phyloP scores from a whole-genome alignment of 2,797 vertebrate genomes.

The Phrynocephalus vlangalii region DNA sequence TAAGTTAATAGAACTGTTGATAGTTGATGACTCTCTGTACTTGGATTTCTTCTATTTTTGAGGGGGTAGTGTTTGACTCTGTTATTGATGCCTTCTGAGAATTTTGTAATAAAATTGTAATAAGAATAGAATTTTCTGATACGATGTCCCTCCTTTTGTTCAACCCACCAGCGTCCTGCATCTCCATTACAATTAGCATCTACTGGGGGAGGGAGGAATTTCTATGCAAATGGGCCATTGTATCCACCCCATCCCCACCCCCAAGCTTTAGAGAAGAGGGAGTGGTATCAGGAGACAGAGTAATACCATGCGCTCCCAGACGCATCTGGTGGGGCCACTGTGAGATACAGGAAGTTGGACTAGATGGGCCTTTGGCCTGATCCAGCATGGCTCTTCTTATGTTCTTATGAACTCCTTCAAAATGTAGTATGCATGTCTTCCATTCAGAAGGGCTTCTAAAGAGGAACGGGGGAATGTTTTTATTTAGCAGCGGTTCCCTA shows the following conservation, averaged over 20 bases:
- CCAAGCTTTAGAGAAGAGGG: background rate
- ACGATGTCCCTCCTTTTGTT: background rate
- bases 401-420: too few relatives aligned
- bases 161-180: background rate
- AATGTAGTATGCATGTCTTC: too few relatives aligned
- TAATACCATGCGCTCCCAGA: too few relatives aligned
- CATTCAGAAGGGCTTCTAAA: background rate
- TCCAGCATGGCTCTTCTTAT: too few relatives aligned
- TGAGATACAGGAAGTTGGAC: too few relatives aligned
- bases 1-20: background rate
- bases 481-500: too few relatives aligned
- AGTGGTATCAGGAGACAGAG: too few relatives aligned
- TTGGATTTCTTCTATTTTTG: slow-evolving; percentile 5
- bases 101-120: slow-evolving; percentile 56
- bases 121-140: slow-evolving; percentile 49
- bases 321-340: too few relatives aligned
- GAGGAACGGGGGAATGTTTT: background rate
- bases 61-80: background rate
- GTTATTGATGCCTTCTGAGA: slow-evolving; percentile 16
- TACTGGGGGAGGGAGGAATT: background rate
- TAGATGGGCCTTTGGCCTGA: too few relatives aligned
- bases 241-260: background rate
- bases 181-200: background rate
- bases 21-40: background rate
- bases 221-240: background rate